Base-by-base conservation (phyloP, 2,797 vertebrate species). In the Halcyon smyrnensis region DNA sequence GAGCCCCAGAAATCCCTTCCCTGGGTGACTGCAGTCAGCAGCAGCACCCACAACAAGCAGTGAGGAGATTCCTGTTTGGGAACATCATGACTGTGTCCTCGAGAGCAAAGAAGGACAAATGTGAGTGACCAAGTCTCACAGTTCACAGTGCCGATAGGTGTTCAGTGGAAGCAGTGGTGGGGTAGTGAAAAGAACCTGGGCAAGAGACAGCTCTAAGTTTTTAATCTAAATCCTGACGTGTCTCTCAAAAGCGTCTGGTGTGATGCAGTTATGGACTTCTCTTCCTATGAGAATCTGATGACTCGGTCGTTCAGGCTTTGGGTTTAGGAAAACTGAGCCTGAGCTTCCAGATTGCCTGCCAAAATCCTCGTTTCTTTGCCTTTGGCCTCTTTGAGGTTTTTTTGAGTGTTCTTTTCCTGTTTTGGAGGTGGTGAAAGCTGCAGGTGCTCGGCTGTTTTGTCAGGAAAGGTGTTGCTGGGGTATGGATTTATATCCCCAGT, bases 401-500 rank as follows among this genome's bases (percentile, higher is more conserved):
- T 86, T 64, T 65, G 7, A 36, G 30, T 34, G 37, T 65, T 69
- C 54, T 59, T 12, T 32, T 86, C 67, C 50, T 51, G 4, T 64
- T 65, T 41, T 46, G 74, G 91, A 81, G 56, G 56, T 64, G 28
- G 8, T 89, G 69, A 91, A 94, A 82, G 59, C 73, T 93, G 32
- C 77, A 69, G 79, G 80, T 69, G 75, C 82, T 86, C 46, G 21
- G 88, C 74, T 79, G 37, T 68, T 94, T 67, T 76, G 27, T 82
- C 51, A 79, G 30, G 54, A 71, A 80, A 74, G 45, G 27, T 39
- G 63, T 50, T 89, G 34, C 48, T 78, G 59, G 62, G 50, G 8
- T 85, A 45, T 80, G 62, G 73, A 67, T 96, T 91, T 90, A 21
- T 67, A 27, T 53, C 57, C 43, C 65, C 3, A 74, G 9, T 89